These are phyloP conservation scores for Mechanitis messenoides DNA, from an alignment of 2,888 invertebrate genomes.

Conservation along the genomic window DNA sequence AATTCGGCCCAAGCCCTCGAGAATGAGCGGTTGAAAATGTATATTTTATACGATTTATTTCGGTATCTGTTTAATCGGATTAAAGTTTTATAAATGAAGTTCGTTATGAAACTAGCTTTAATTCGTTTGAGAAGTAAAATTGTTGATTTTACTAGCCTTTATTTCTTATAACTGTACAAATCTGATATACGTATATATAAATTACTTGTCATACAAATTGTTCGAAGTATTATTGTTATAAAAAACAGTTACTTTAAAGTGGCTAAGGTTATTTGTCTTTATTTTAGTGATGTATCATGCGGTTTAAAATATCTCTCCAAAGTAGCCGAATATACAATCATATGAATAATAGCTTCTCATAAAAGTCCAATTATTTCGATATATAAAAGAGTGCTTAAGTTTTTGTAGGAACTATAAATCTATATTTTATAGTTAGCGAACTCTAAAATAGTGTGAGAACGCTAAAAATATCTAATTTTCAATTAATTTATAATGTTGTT, in stretches of 20 bases:
- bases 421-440: slow-evolving; percentile 33
- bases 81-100: slow-evolving; percentile 22
- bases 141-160: slow-evolving; percentile 4
- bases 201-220: not conserved
- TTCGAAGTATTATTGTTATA: not conserved
- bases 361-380: slow-evolving; percentile 33
- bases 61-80: slow-evolving; percentile 36
- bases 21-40: slow-evolving; percentile 41
- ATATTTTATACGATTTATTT: slow-evolving; percentile 44
- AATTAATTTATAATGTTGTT: slow-evolving; percentile 18
- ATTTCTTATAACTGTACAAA: not conserved
- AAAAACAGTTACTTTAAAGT: slow-evolving; percentile 4
- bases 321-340: slow-evolving; percentile 22
- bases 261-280: slow-evolving; percentile 13
- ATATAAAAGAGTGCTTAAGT: slow-evolving; percentile 28
- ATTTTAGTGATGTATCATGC: slow-evolving; percentile 24
- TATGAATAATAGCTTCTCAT: slow-evolving; percentile 30
- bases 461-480: slow-evolving; percentile 15
- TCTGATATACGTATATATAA: not conserved
- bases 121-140: slow-evolving; percentile 13
- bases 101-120: slow-evolving; percentile 6
- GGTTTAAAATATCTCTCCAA: slow-evolving; percentile 23
- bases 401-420: slow-evolving; percentile 36
- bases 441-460: slow-evolving; percentile 31
- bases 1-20: slow-evolving; percentile 44